Conservation (phyloP, 2,888 invertebrate species). For the Galerucella calmariensis region DNA sequence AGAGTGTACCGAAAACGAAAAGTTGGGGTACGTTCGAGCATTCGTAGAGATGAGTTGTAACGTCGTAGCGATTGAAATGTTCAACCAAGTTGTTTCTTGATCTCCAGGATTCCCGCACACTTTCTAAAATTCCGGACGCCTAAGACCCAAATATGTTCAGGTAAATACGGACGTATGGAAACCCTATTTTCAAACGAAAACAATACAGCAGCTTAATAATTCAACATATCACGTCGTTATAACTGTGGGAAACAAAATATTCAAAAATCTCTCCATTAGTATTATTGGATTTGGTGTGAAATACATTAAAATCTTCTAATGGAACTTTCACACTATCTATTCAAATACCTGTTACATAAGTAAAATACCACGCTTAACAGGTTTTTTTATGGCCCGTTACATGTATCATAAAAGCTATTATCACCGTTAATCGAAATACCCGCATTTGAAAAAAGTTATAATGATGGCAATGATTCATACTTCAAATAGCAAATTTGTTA, state of each 20-base stretch:
- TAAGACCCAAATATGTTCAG: too few relatives aligned
- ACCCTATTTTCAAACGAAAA: too few relatives aligned
- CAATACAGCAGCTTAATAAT: too few relatives aligned
- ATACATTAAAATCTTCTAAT: neutral
- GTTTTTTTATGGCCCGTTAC: neutral
- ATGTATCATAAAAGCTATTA: constrained; percentile 1
- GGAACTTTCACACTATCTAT: neutral
- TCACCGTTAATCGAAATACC: neutral
- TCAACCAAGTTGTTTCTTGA: too few relatives aligned
- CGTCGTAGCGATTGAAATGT: too few relatives aligned
- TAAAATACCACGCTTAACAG: neutral
- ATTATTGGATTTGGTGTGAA: neutral
- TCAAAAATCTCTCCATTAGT: neutral
- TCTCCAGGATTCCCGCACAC: too few relatives aligned
- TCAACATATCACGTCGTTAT: too few relatives aligned
- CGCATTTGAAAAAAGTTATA: neutral
- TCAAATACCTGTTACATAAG: neutral
- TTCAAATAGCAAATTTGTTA: constrained; percentile 10
- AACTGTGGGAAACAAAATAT: neutral
- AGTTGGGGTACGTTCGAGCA: too few relatives aligned
- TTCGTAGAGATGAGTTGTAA: too few relatives aligned
- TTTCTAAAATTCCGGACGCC: too few relatives aligned
- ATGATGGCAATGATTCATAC: neutral
- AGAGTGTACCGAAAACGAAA: too few relatives aligned
- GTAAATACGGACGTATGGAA: too few relatives aligned